A percentile compares a stretch with the other conserved stretches of the same genome.
These are phyloP conservation scores for Phoxinus dragarum DNA, from an alignment of 2,797 vertebrate genomes.

Conservation along the genomic window DNA sequence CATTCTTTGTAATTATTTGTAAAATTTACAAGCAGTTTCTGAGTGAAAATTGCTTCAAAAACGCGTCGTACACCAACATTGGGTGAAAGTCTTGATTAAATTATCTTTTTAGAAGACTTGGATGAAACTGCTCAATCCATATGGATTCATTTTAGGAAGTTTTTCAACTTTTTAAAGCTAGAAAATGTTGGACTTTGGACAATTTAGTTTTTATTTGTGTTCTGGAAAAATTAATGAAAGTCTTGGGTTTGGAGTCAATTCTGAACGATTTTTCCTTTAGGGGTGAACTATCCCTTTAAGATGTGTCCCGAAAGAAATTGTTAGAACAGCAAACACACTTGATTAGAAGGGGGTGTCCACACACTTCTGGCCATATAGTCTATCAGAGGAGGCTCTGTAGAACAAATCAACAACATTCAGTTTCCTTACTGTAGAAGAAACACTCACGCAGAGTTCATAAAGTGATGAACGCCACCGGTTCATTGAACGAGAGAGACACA, in stretches of 20 bases:
- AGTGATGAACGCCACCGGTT: slow-evolving; percentile 41
- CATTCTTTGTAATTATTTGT: not conserved
- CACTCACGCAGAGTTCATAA: slow-evolving; percentile 34
- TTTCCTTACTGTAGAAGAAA: slow-evolving; percentile 41
- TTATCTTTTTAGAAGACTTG: not conserved
- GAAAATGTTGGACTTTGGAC: not conserved
- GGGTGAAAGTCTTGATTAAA: not conserved
- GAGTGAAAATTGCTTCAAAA: not conserved
- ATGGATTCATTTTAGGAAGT: not conserved
- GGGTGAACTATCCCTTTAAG: not conserved
- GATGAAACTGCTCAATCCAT: not conserved
- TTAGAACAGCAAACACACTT: not conserved
- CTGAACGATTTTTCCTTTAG: not conserved
- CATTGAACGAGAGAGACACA: slow-evolving; percentile 31
- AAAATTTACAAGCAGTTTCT: not conserved
- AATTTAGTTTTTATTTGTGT: not conserved
- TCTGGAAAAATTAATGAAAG: not conserved
- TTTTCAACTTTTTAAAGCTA: not conserved
- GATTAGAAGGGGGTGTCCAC: not conserved
- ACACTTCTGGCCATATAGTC: not conserved
- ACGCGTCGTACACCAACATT: not conserved
- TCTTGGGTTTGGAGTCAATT: not conserved
- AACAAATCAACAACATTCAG: slow-evolving; percentile 37
- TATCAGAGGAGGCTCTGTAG: slow-evolving; percentile 11
- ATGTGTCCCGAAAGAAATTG: not conserved